phyloP scores from a whole-genome alignment of 2,888 invertebrate genomes.

The Hofmannophila pseudospretella region DNA sequence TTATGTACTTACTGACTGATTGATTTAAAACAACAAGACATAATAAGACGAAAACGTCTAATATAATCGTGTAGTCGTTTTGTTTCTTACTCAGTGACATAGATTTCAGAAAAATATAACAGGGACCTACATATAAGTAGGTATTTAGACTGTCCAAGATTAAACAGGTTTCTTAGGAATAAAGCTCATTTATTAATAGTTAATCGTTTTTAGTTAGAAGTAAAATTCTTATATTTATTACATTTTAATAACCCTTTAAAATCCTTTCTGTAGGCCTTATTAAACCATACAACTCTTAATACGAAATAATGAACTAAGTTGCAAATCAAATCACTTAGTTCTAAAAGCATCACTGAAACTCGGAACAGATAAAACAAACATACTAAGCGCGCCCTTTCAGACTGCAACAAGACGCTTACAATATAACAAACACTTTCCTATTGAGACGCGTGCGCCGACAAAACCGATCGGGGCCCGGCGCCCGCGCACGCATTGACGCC shows the following conservation, averaged over 20 bases:
- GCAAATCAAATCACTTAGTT: not conserved
- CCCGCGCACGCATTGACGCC: conserved; percentile 66
- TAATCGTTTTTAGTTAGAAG: too few species aligned
- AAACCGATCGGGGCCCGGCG: conserved; percentile 59
- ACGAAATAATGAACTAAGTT: not conserved
- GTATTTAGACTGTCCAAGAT: too few species aligned
- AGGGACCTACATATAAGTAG: too few species aligned
- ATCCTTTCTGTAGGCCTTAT: too few species aligned
- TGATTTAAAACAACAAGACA: conserved; percentile 25
- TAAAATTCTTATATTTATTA: too few species aligned
- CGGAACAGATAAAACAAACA: conserved; percentile 4
- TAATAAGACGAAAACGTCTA: conserved; percentile 6
- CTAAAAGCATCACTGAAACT: not conserved
- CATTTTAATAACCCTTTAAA: too few species aligned
- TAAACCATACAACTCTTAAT: too few species aligned
- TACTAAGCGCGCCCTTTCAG: conserved; percentile 29
- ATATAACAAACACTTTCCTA: conserved; percentile 50
- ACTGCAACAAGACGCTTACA: conserved; percentile 49
- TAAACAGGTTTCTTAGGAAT: too few species aligned
- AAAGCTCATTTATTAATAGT: too few species aligned
- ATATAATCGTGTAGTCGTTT: conserved; percentile 4
- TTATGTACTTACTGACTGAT: conserved; percentile 36
- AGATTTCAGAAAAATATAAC: too few species aligned
- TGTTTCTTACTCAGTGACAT: conserved; percentile 3
- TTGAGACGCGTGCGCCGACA: conserved; percentile 45